Conservation (phyloP, 2,113 vertebrate species). For the Rhabdomys dilectus region DNA sequence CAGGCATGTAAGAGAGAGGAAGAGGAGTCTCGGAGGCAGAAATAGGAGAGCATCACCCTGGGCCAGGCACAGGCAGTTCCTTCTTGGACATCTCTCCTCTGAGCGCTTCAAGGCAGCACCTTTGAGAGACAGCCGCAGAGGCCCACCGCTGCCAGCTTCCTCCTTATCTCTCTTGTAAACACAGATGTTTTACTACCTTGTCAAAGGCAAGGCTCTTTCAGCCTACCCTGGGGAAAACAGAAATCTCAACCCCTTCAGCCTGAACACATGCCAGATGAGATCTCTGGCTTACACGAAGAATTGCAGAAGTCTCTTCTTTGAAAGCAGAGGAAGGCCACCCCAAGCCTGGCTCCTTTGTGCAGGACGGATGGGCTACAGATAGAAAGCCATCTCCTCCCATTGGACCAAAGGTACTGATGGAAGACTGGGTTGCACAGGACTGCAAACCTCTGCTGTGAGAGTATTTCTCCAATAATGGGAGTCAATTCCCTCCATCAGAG, state of each 20-base stretch:
- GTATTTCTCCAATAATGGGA: neutral
- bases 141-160: conserved; percentile 32
- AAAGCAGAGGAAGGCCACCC: neutral
- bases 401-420: neutral
- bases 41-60: neutral
- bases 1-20: neutral
- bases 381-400: neutral
- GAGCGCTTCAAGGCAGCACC: neutral
- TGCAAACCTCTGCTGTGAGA: neutral
- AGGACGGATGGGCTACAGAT: neutral
- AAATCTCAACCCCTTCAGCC: conserved; percentile 47
- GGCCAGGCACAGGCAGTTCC: neutral
- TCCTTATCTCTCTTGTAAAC: conserved; percentile 72
- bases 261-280: conserved; percentile 34
- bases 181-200: conserved; percentile 69
- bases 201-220: conserved; percentile 48
- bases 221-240: conserved; percentile 66
- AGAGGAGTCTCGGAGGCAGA: neutral
- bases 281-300: conserved; percentile 28
- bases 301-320: conserved; percentile 40
- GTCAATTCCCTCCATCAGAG: neutral
- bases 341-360: neutral
- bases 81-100: neutral
- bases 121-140: conserved; percentile 39
- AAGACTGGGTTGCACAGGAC: neutral